A percentile compares a stretch with the other conserved stretches of the same genome.
Evolutionary conservation across 2,888 invertebrate genomes (phyloP).

Genomic region (Merodon equestris): DNA sequence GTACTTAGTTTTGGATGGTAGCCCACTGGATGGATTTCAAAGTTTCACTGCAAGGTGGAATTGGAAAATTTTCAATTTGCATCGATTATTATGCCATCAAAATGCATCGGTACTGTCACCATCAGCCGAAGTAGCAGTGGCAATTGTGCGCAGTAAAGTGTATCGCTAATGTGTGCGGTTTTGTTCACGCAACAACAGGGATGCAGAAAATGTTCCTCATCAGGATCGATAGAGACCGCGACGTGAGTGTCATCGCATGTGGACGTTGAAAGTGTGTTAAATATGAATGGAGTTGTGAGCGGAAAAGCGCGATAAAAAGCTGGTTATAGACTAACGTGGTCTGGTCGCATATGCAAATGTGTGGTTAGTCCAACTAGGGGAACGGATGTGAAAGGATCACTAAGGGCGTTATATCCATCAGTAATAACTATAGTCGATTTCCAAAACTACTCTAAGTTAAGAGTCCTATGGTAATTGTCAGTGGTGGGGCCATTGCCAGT

Average conservation of each 20-base stretch:
- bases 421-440: slow-evolving; percentile 42
- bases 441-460: slow-evolving; percentile 39
- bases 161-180: slow-evolving; percentile 49
- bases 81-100: slow-evolving; percentile 57
- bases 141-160: slow-evolving; percentile 27
- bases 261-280: slow-evolving; percentile 57
- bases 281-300: slow-evolving; percentile 63
- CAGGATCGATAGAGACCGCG: slow-evolving; percentile 49
- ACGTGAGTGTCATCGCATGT: slow-evolving; percentile 40
- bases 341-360: slow-evolving; percentile 62
- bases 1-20: slow-evolving; percentile 31
- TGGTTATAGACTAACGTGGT: slow-evolving; percentile 48
- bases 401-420: too few relatives aligned
- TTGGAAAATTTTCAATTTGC: slow-evolving; percentile 58
- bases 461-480: slow-evolving; percentile 45
- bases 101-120: slow-evolving; percentile 15
- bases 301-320: slow-evolving; percentile 56
- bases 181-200: slow-evolving; percentile 19
- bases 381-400: too few relatives aligned
- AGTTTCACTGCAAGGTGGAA: slow-evolving; percentile 18
- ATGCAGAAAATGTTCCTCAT: slow-evolving; percentile 46
- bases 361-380: slow-evolving; percentile 60
- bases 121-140: neutral
- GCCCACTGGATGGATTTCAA: neutral
- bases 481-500: slow-evolving; percentile 50